Evolutionary conservation across 2,113 vertebrate species (phyloP).

Genomic region (Gadus macrocephalus): DNA sequence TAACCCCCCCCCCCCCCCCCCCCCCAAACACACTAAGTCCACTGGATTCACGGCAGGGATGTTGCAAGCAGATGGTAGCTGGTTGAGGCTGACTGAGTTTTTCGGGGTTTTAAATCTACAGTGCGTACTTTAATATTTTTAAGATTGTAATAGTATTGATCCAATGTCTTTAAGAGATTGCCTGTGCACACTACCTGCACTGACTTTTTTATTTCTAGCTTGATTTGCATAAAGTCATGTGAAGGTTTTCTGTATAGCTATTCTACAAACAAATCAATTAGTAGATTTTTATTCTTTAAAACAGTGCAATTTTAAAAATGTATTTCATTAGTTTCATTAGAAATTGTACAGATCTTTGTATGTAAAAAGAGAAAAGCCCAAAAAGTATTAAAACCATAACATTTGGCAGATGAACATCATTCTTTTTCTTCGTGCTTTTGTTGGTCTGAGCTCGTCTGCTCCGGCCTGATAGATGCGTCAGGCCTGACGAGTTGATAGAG

Average conservation of each 20-base stretch:
- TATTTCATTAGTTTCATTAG: not conserved
- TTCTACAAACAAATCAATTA: not conserved
- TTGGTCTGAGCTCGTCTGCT: not conserved
- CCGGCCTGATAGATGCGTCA: conserved; percentile 13
- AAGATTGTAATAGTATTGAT: too few species aligned
- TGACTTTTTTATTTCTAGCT: too few species aligned
- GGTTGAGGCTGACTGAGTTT: too few species aligned
- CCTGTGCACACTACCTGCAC: too few species aligned
- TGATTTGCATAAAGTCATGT: too few species aligned
- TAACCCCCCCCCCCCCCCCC: conserved; percentile 34
- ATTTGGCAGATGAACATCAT: not conserved
- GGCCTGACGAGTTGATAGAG: conserved; percentile 68
- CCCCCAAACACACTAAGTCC: too few species aligned
- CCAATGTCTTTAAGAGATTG: too few species aligned
- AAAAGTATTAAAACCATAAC: not conserved
- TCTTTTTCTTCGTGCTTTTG: not conserved
- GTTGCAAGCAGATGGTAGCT: too few species aligned
- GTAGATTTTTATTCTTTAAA: not conserved
- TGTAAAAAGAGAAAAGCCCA: not conserved
- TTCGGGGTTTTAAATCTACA: too few species aligned
- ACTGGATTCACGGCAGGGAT: too few species aligned
- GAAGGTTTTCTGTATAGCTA: too few species aligned
- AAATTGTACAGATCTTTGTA: not conserved
- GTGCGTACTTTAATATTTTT: too few species aligned
- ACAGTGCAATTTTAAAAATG: not conserved